Percentiles rank a stretch among this genome's conserved stretches.
Conservation (phyloP, 1,140 invertebrate species). For the Drosophila orosa region DNA sequence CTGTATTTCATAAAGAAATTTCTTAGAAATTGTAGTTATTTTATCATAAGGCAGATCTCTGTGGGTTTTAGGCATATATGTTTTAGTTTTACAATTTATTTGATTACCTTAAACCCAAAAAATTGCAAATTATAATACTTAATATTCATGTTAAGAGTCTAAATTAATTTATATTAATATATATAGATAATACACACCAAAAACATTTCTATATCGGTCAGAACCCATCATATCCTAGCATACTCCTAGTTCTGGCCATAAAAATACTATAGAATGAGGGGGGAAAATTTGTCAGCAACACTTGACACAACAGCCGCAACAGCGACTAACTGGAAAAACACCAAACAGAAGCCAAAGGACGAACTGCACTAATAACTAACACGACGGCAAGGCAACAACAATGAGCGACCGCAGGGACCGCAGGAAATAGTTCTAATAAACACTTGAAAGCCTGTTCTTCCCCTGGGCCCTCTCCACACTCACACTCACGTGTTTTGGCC, state of each 20-base stretch:
- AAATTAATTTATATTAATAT: too few relatives aligned
- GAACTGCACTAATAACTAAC: conserved; percentile 76
- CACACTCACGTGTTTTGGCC: conserved; percentile 10
- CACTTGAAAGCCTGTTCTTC: conserved; percentile 30
- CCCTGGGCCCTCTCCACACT: background rate
- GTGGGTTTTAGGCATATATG: background rate
- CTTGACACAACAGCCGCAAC: conserved; percentile 75
- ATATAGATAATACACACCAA: too few relatives aligned
- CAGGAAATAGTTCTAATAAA: conserved; percentile 50
- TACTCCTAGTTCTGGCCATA: background rate
- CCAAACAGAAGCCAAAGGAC: conserved; percentile 47
- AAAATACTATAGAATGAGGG: conserved; percentile 1
- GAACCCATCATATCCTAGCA: background rate
- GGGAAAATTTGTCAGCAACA: conserved; percentile 54
- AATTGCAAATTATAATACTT: too few relatives aligned
- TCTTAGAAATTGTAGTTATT: background rate
- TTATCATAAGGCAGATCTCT: too few relatives aligned
- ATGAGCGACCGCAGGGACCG: conserved; percentile 15
- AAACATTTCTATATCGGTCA: too few relatives aligned
- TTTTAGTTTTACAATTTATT: background rate
- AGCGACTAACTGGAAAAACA: conserved; percentile 29
- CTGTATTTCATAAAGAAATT: background rate
- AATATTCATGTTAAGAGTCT: too few relatives aligned
- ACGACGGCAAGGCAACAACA: conserved; percentile 14
- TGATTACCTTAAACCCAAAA: too few relatives aligned